A percentile compares a stretch with the other conserved stretches of the same genome.
Conservation (phyloP, 1,140 invertebrate genomes). For the Araneus ventricosus region DNA sequence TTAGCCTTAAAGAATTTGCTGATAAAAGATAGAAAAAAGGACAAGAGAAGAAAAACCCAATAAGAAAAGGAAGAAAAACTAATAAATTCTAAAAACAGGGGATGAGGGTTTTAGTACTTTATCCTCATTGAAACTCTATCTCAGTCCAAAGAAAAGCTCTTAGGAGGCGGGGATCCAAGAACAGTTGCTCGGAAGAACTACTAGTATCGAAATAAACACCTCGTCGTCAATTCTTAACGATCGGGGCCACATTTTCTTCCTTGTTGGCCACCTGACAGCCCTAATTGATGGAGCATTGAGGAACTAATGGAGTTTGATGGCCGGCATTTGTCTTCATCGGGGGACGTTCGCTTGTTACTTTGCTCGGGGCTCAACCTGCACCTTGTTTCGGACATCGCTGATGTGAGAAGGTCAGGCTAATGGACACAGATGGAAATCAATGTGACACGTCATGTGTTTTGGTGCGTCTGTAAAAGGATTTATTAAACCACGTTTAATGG, state of each 20-base stretch:
- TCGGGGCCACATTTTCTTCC: not conserved
- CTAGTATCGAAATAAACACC: constrained; percentile 44
- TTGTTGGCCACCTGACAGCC: not conserved
- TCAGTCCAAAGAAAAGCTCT: not conserved
- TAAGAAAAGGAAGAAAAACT: too few species aligned
- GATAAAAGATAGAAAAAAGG: too few species aligned
- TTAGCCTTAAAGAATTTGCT: too few species aligned
- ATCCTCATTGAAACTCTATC: not conserved
- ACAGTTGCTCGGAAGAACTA: not conserved
- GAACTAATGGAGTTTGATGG: constrained; percentile 54
- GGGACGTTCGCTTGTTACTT: not conserved
- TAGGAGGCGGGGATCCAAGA: not conserved
- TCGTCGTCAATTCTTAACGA: constrained; percentile 47
- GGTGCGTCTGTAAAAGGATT: not conserved
- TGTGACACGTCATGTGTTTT: not conserved
- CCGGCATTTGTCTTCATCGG: constrained; percentile 22
- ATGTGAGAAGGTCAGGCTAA: constrained; percentile 9
- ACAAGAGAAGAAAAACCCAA: too few species aligned
- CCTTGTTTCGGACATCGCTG: not conserved
- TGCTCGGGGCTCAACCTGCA: not conserved
- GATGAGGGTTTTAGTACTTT: not conserved
- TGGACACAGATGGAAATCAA: not conserved
- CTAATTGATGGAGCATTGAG: constrained; percentile 43
- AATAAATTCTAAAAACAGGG: not conserved
- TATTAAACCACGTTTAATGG: not conserved